Evolutionary conservation across 1,140 invertebrate genomes (phyloP).

Genomic region (Rhyzopertha dominica): DNA sequence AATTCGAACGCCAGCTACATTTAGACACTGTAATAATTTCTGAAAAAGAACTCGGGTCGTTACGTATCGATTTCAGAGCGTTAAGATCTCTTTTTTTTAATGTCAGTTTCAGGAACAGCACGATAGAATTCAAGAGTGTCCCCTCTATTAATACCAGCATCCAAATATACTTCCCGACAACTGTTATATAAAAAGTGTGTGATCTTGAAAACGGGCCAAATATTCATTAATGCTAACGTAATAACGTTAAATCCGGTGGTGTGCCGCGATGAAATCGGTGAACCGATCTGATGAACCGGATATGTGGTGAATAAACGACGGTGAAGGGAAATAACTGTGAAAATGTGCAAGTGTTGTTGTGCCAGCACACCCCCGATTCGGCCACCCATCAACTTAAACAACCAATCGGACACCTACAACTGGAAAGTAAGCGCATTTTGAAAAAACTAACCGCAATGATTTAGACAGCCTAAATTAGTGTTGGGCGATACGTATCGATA

Average conservation of each 20-base stretch:
- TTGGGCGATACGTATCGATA: too few species aligned
- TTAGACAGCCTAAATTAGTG: too few species aligned
- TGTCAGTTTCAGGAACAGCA: too few species aligned
- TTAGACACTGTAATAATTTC: too few species aligned
- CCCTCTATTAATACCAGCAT: too few species aligned
- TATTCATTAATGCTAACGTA: not conserved
- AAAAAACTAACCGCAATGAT: too few species aligned
- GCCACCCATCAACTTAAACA: slow-evolving; percentile 66
- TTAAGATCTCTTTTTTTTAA: too few species aligned
- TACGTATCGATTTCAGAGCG: too few species aligned
- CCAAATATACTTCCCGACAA: too few species aligned
- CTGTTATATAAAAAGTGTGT: slow-evolving; percentile 3
- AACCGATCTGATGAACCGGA: not conserved
- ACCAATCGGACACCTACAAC: slow-evolving; percentile 64
- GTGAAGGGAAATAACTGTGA: slow-evolving; percentile 16
- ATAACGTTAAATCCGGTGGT: not conserved
- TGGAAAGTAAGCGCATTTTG: slow-evolving; percentile 72
- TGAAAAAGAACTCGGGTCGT: too few species aligned
- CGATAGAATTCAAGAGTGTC: too few species aligned
- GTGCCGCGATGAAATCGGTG: not conserved
- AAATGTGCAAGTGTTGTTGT: slow-evolving; percentile 63
- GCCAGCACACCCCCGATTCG: slow-evolving; percentile 58
- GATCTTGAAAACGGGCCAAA: slow-evolving; percentile 3
- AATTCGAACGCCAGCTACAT: too few species aligned
- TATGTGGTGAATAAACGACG: not conserved